Conservation (phyloP, 2,888 invertebrate species). For the Melieria crassipennis region DNA sequence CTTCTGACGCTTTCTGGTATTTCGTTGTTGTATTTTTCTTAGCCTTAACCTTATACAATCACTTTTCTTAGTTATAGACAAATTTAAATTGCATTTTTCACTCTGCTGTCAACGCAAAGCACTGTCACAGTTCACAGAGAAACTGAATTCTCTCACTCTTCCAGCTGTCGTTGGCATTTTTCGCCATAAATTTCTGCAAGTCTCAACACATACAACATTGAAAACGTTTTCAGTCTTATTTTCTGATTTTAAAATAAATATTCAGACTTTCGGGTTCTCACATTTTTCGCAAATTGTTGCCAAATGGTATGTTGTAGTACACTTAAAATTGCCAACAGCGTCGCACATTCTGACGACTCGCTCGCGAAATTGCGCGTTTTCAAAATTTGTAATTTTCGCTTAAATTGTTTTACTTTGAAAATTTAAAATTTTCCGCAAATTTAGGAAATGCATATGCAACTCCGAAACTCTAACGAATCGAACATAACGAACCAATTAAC, state of each 20-base stretch:
- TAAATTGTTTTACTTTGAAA: neutral
- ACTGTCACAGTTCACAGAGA: neutral
- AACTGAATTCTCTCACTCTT: neutral
- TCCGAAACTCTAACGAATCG: slow-evolving; percentile 23
- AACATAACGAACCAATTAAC: slow-evolving; percentile 27
- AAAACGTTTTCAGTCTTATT: neutral
- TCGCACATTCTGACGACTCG: slow-evolving; percentile 13
- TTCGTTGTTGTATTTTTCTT: neutral
- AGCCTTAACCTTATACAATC: neutral
- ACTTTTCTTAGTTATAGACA: neutral
- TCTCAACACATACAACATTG: neutral
- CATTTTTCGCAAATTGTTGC: neutral
- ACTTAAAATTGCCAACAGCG: slow-evolving; percentile 23
- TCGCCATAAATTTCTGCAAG: neutral
- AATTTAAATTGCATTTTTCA: neutral
- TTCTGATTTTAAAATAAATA: neutral
- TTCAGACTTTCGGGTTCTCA: neutral
- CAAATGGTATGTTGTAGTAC: slow-evolving; percentile 19
- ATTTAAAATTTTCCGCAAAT: neutral
- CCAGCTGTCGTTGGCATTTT: neutral
- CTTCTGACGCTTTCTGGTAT: neutral
- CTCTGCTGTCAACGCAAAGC: neutral
- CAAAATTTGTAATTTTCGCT: slow-evolving; percentile 1
- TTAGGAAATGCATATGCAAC: slow-evolving; percentile 28
- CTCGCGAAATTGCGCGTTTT: neutral